phyloP scores from a whole-genome alignment of 2,113 vertebrate species.

The Stegastes partitus region DNA sequence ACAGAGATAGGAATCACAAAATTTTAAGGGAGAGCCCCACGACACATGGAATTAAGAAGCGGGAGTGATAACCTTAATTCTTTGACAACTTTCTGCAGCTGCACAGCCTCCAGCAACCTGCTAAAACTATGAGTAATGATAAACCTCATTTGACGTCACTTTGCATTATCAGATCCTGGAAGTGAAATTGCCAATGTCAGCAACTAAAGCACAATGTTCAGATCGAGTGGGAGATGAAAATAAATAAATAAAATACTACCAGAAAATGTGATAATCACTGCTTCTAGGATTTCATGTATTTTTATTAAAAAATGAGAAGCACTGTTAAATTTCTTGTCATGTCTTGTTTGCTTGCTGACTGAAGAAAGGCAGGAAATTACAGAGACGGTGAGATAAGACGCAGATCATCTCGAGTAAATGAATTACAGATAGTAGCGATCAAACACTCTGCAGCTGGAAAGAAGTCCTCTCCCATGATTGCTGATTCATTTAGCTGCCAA shows the following conservation, averaged over 20 bases:
- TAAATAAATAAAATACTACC: background rate
- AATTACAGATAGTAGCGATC: background rate
- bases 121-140: background rate
- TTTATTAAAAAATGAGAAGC: background rate
- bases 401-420: background rate
- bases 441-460: background rate
- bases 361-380: background rate
- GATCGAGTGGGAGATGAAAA: background rate
- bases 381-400: slow-evolving; percentile 28
- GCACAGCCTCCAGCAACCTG: too few relatives aligned
- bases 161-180: background rate
- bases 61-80: background rate
- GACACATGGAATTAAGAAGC: background rate
- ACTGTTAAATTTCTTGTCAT: slow-evolving; percentile 13
- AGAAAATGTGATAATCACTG: background rate
- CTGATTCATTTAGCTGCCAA: too few relatives aligned
- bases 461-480: too few relatives aligned
- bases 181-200: background rate
- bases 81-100: background rate
- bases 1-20: background rate
- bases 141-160: slow-evolving; percentile 20
- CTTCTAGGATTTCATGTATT: background rate
- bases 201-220: background rate
- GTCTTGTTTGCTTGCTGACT: background rate
- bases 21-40: background rate